phyloP scores from a whole-genome alignment of 2,113 vertebrate genomes.

The Mungos mungo region DNA sequence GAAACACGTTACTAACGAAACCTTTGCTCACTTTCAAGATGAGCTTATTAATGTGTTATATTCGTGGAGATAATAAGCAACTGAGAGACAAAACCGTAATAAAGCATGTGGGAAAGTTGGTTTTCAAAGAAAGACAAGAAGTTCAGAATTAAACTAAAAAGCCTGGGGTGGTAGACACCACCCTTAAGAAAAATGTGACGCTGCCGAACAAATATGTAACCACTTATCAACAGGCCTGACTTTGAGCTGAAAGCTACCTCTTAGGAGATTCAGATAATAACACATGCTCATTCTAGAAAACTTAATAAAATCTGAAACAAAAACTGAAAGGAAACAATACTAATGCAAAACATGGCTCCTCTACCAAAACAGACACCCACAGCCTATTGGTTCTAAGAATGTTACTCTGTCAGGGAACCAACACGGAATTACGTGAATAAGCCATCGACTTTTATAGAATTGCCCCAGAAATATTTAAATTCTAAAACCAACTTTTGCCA shows the following conservation, averaged over 20 bases:
- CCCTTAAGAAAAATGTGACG: neutral
- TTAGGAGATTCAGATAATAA: constrained; percentile 7
- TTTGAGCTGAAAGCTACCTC: neutral
- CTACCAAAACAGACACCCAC: neutral
- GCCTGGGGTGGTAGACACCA: neutral
- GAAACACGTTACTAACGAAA: constrained; percentile 20
- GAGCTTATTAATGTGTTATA: neutral
- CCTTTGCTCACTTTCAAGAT: neutral
- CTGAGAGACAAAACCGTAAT: neutral
- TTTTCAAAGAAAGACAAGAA: constrained; percentile 45
- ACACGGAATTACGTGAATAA: neutral
- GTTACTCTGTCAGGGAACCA: neutral
- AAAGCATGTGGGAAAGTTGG: neutral
- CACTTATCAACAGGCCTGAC: neutral
- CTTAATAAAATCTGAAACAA: neutral
- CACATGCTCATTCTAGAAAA: neutral
- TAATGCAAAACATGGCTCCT: neutral
- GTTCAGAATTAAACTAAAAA: constrained; percentile 26
- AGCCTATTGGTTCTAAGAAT: neutral
- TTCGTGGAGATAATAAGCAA: neutral
- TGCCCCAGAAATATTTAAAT: constrained; percentile 10
- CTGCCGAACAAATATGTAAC: neutral
- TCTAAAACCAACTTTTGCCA: constrained; percentile 3
- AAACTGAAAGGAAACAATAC: constrained; percentile 29
- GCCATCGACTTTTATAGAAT: neutral